Evolutionary conservation across 2,888 invertebrate genomes (phyloP).

Genomic region (Serrognathus titanus): DNA sequence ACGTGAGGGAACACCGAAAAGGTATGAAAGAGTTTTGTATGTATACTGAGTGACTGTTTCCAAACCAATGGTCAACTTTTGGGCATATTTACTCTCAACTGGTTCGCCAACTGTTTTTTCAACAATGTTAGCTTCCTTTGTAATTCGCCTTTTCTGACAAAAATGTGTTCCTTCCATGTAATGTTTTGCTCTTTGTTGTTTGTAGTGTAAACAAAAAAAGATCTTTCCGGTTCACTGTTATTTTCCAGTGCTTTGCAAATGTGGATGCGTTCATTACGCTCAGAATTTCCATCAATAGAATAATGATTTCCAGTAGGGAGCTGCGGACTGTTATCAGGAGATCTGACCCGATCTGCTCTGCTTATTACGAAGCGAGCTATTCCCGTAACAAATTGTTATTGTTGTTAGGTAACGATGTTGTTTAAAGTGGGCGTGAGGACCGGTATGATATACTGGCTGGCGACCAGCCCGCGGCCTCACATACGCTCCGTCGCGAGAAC

Average conservation of each 20-base stretch:
- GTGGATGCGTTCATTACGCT: neutral
- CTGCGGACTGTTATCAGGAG: conserved; percentile 7
- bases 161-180: too few species aligned
- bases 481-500: conserved; percentile 37
- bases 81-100: too few species aligned
- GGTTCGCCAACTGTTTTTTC: too few species aligned
- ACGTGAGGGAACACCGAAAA: too few species aligned
- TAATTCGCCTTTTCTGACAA: too few species aligned
- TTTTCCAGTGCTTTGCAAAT: neutral
- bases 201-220: too few species aligned
- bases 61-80: too few species aligned
- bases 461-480: conserved; percentile 40
- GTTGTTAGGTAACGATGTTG: conserved; percentile 50
- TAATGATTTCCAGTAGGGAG: conserved; percentile 3
- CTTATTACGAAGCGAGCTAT: conserved; percentile 45
- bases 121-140: too few species aligned
- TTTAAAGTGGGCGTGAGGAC: conserved; percentile 46
- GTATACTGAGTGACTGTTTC: too few species aligned
- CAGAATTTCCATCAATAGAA: conserved; percentile 1
- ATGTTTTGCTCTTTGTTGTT: too few species aligned
- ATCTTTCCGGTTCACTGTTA: too few species aligned
- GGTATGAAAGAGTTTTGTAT: too few species aligned
- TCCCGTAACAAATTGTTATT: conserved; percentile 51
- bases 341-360: conserved; percentile 44
- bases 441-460: conserved; percentile 44